phyloP scores from a whole-genome alignment of 2,888 invertebrate species.

The Eupithecia pulchellata region DNA sequence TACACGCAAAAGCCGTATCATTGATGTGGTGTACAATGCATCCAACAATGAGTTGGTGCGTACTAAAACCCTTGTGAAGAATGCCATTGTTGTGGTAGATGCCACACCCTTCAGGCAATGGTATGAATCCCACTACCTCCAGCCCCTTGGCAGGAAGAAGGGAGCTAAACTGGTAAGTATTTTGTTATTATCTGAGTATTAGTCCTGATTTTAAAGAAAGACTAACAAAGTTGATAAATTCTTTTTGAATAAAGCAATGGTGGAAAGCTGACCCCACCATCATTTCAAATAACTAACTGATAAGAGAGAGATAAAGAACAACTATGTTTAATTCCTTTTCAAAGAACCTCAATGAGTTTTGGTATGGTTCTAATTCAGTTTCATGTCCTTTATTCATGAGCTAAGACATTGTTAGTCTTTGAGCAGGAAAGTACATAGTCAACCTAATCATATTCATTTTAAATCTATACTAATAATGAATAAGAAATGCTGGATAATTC shows the following conservation, averaged over 20 bases:
- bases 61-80: conserved; percentile 99
- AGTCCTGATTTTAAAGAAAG: not conserved
- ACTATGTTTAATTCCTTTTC: not conserved
- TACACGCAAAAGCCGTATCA: conserved; percentile 98
- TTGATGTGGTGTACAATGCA: conserved; percentile 99
- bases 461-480: too few species aligned
- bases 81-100: conserved; percentile 98
- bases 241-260: not conserved
- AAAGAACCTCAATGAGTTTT: too few species aligned
- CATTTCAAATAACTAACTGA: too few species aligned
- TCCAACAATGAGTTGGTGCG: conserved; percentile 99
- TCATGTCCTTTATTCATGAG: not conserved
- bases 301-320: not conserved
- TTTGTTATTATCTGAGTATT: not conserved
- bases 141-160: conserved; percentile 98
- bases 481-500: too few species aligned
- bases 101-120: conserved; percentile 99
- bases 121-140: conserved; percentile 98
- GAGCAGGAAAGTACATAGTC: not conserved
- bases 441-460: not conserved
- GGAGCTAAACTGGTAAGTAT: conserved; percentile 94
- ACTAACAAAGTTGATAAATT: too few species aligned
- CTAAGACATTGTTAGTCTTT: not conserved
- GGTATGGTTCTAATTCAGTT: not conserved
- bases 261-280: too few species aligned